Evolutionary conservation across 1,140 invertebrate genomes (phyloP).

Genomic region (Branchinecta lindahli): DNA sequence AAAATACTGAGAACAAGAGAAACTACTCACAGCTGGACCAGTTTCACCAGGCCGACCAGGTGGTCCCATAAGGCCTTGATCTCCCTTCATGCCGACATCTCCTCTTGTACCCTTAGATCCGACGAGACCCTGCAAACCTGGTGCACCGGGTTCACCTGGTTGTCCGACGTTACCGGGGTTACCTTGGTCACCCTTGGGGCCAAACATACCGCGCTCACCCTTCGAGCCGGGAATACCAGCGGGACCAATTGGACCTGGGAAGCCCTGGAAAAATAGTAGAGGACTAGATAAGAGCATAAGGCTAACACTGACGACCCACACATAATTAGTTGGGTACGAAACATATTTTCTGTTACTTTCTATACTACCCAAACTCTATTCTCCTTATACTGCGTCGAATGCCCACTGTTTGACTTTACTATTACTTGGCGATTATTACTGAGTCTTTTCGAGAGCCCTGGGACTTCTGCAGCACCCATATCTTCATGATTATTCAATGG

Average conservation of each 20-base stretch:
- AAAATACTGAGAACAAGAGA: not conserved
- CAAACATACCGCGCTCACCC: conserved; percentile 50
- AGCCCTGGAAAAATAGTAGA: conserved; percentile 31
- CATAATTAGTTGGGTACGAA: no score
- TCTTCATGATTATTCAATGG: no score
- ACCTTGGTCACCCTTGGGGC: conserved; percentile 55
- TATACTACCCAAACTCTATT: not conserved
- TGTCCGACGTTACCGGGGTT: conserved; percentile 37
- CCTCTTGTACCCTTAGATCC: conserved; percentile 60
- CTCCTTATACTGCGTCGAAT: not conserved
- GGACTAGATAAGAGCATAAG: not conserved
- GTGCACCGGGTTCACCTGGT: conserved; percentile 42
- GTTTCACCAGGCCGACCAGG: conserved; percentile 53
- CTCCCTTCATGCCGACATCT: conserved; percentile 53
- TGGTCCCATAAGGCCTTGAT: conserved; percentile 50
- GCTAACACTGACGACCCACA: not conserved
- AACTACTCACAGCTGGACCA: conserved; percentile 40
- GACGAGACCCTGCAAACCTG: conserved; percentile 42
- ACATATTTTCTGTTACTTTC: not conserved
- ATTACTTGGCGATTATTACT: no score
- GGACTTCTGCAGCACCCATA: no score
- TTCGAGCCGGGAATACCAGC: conserved; percentile 50
- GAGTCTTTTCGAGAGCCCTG: no score
- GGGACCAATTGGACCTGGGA: conserved; percentile 46
- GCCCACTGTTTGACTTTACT: no score